Conservation (phyloP, 1,140 invertebrate genomes). For the Vanessa atalanta region DNA sequence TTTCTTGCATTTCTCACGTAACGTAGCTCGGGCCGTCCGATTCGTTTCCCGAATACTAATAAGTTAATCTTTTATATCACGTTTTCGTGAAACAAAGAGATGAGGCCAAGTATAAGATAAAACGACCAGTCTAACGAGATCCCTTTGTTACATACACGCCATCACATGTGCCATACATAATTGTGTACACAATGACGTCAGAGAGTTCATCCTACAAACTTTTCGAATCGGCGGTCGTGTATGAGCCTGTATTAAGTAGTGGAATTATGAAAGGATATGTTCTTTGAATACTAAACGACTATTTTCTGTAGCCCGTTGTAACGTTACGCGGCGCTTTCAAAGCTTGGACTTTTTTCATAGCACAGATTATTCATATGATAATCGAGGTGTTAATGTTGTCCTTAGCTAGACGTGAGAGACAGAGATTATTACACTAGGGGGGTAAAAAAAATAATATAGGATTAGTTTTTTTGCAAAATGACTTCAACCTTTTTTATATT, state of each 20-base stretch:
- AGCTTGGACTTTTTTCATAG: conserved; percentile 43
- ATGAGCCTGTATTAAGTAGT: conserved; percentile 64
- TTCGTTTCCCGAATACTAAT: conserved; percentile 70
- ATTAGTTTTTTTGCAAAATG: no score
- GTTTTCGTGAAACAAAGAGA: conserved; percentile 74
- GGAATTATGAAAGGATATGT: conserved; percentile 74
- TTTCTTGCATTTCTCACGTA: conserved; percentile 36
- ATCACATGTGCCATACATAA: background rate
- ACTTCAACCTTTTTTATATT: no score
- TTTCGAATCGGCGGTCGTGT: conserved; percentile 50
- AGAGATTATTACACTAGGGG: background rate
- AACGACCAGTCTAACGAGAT: conserved; percentile 53
- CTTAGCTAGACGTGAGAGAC: conserved; percentile 22
- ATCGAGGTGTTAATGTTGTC: conserved; percentile 49
- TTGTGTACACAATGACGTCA: conserved; percentile 15
- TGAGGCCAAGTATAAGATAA: conserved; percentile 46
- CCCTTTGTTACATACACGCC: conserved; percentile 20
- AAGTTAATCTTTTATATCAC: conserved; percentile 78
- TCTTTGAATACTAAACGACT: conserved; percentile 67
- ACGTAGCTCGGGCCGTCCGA: conserved; percentile 43
- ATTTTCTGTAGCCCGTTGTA: conserved; percentile 41
- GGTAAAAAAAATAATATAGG: no score
- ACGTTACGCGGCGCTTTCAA: conserved; percentile 45
- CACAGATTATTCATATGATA: conserved; percentile 61
- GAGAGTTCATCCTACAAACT: conserved; percentile 27